These are phyloP conservation scores for Rhagologus leucostigma DNA, from an alignment of 2,113 vertebrate genomes.

Conservation along the genomic window DNA sequence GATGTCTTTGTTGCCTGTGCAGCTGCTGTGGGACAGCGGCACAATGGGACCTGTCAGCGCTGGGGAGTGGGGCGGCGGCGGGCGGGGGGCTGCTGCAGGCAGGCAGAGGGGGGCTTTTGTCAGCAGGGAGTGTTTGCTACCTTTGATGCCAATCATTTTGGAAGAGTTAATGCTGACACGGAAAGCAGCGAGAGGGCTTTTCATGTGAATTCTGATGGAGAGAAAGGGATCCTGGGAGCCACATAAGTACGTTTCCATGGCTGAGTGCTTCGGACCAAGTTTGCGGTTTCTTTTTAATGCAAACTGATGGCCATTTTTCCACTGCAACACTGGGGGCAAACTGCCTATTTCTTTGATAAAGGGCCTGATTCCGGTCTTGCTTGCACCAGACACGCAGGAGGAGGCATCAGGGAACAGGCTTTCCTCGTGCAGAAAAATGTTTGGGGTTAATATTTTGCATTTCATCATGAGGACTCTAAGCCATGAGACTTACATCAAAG, in stretches of 20 bases:
- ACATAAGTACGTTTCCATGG: background rate
- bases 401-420: background rate
- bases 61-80: background rate
- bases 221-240: background rate
- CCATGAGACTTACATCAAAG: background rate
- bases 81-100: background rate
- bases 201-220: background rate
- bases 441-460: background rate
- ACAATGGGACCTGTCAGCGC: background rate
- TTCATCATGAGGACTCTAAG: background rate
- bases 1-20: conserved; percentile 16
- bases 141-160: conserved; percentile 21
- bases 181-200: background rate
- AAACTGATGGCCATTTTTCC: background rate
- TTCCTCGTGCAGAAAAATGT: background rate
- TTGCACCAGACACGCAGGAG: background rate
- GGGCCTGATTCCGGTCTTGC: background rate
- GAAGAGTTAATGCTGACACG: background rate
- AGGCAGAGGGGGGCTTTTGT: background rate
- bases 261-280: background rate
- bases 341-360: background rate
- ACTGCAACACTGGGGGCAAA: background rate
- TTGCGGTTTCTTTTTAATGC: background rate
- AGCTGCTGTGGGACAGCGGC: background rate
- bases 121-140: background rate